Evolutionary conservation across 2,113 vertebrate species (phyloP).

Genomic region (Syngnathoides biaculeatus): DNA sequence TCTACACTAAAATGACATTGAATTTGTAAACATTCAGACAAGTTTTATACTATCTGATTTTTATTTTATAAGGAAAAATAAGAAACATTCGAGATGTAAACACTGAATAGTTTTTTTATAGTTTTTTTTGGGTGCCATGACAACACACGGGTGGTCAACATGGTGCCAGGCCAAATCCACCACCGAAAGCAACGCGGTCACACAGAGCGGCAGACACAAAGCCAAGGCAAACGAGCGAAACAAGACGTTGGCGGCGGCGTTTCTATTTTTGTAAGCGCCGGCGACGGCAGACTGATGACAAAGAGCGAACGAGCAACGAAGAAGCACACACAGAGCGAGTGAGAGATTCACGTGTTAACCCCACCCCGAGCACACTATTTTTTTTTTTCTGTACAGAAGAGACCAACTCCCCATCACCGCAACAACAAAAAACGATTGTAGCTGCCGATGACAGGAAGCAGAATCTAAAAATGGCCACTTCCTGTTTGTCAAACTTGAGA

Average conservation of each 20-base stretch:
- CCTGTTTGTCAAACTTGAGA: slow-evolving; percentile 50
- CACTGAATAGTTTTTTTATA: no score
- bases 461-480: slow-evolving; percentile 54
- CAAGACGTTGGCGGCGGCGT: slow-evolving; percentile 46
- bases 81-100: no score
- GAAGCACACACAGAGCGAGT: slow-evolving; percentile 37
- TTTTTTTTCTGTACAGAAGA: background rate
- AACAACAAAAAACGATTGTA: slow-evolving; percentile 32
- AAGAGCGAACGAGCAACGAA: slow-evolving; percentile 42
- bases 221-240: background rate
- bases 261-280: slow-evolving; percentile 68
- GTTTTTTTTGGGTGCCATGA: no score
- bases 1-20: background rate
- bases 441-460: slow-evolving; percentile 29
- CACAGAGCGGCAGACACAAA: background rate
- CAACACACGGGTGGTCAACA: background rate
- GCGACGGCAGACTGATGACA: slow-evolving; percentile 51
- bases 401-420: slow-evolving; percentile 14
- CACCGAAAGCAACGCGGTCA: background rate
- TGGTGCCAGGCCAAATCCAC: background rate
- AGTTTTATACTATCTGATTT: no score
- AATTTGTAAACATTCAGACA: background rate
- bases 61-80: background rate
- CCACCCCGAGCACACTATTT: slow-evolving; percentile 44
- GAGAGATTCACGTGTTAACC: slow-evolving; percentile 61